These are phyloP conservation scores for Porites rus DNA, from an alignment of 92 coral and sea anemone species.

Conservation along the genomic window DNA sequence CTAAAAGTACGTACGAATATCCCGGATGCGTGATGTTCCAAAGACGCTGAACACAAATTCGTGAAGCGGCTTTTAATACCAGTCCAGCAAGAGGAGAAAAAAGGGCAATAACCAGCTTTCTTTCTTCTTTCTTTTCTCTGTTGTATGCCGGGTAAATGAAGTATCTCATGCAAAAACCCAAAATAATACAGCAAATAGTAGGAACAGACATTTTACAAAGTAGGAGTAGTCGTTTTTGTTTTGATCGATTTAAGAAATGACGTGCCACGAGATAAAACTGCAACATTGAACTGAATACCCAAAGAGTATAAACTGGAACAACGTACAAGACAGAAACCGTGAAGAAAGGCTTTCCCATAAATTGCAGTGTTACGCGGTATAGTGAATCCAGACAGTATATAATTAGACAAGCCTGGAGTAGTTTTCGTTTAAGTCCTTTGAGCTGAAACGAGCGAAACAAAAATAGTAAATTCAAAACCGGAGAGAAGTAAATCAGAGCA, in stretches of 20 bases:
- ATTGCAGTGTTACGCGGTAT: neutral
- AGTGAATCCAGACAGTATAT: neutral
- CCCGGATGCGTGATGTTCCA: slow-evolving; percentile 1
- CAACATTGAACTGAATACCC: too few relatives aligned
- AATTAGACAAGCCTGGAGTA: neutral
- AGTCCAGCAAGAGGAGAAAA: slow-evolving; percentile 1
- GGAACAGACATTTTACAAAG: neutral
- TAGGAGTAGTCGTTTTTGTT: neutral
- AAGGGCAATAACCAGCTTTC: neutral
- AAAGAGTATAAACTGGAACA: neutral
- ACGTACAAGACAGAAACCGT: neutral
- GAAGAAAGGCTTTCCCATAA: neutral
- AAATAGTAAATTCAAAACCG: neutral
- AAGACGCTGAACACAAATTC: neutral
- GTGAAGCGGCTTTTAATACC: neutral
- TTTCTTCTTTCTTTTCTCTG: neutral
- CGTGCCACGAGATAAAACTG: neutral
- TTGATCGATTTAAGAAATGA: neutral
- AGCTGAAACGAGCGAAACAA: slow-evolving; percentile 8
- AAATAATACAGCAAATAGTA: neutral
- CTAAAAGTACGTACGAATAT: neutral
- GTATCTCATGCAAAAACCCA: neutral
- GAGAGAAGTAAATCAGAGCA: neutral
- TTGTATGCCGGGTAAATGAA: neutral
- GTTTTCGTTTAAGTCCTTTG: neutral